Base-by-base conservation (phyloP, 2,113 vertebrate genomes). In the Menidia beryllina region DNA sequence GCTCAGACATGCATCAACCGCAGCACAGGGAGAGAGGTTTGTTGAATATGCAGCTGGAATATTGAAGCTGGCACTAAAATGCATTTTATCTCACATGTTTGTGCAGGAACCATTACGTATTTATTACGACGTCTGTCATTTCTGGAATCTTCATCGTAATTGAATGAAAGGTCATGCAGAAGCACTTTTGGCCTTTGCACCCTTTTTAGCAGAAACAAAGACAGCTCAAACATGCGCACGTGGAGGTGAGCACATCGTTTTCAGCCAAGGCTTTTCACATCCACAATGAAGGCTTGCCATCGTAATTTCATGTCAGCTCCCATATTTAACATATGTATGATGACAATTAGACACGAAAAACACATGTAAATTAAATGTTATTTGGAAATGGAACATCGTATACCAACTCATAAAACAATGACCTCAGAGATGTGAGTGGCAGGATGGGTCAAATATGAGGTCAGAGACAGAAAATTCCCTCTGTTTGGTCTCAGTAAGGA, bases 1-100 rank as follows among this genome's bases (percentile, higher is more conserved):
- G 21, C 52, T 54, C 62, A 72, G 55, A 81, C 83, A 82, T 80
- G 84, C 86, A 80, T 61, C 60, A 7, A 27, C 43, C 55, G 47
- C 41, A 70, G 52, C 4, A 58, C 60, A 84, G 12, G 50, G 27
- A 64, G n/a, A 27, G 13, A 56, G 20, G 48, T 1, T 14, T 59
- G 13, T 20, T 15, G n/a, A 62, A 24, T 4, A 38, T 48, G 19
- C 6, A 55, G 30, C 67, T 62, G 27, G 19, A 41, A 69, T 25
- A 49, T 24, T 54, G 13, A 48, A 58, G 13, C n/a, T 30, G 21
- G 15, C 26, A 7, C 13, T 36, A 5, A 25, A 34, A 50, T 1
- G 2, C 3, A 23, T 30, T 6, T n/a, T n/a, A n/a, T n/a, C n/a
- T n/a, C n/a, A n/a, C n/a, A n/a, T n/a, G n/a, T n/a, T n/a, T n/a